Conservation (phyloP, 2,888 invertebrate genomes). For the Leucoptera coffeella region DNA sequence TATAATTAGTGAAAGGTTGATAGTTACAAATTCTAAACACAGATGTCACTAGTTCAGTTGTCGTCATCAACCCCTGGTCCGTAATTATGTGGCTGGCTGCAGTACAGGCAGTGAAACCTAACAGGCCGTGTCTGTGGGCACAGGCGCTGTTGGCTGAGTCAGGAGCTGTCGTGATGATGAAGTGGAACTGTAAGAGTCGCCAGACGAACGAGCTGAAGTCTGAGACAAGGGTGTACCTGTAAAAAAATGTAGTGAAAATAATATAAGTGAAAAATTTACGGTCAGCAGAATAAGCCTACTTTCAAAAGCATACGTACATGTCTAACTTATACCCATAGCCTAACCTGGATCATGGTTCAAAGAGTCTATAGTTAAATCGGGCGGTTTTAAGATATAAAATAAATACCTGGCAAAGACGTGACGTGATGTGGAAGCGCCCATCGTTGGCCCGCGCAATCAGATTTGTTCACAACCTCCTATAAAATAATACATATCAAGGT, state of each 20-base stretch:
- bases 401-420: slow-evolving; percentile 54
- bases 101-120: background rate
- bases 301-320: no score
- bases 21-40: no score
- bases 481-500: background rate
- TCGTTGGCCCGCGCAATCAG: slow-evolving; percentile 34
- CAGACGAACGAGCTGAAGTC: slow-evolving; percentile 66
- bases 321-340: no score
- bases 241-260: background rate
- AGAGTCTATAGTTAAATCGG: no score
- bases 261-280: no score
- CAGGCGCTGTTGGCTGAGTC: slow-evolving; percentile 24
- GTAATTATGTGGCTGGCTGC: no score
- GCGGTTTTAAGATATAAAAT: background rate
- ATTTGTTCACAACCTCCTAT: slow-evolving; percentile 8
- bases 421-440: slow-evolving; percentile 55
- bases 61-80: no score
- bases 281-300: no score
- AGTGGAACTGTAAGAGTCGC: slow-evolving; percentile 75
- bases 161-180: slow-evolving; percentile 73
- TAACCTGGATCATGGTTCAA: no score
- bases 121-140: slow-evolving; percentile 8
- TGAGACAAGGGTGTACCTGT: slow-evolving; percentile 65
- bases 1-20: no score
- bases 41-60: no score